Conservation (phyloP, 2,888 invertebrate species). For the Isotomurus palustris region DNA sequence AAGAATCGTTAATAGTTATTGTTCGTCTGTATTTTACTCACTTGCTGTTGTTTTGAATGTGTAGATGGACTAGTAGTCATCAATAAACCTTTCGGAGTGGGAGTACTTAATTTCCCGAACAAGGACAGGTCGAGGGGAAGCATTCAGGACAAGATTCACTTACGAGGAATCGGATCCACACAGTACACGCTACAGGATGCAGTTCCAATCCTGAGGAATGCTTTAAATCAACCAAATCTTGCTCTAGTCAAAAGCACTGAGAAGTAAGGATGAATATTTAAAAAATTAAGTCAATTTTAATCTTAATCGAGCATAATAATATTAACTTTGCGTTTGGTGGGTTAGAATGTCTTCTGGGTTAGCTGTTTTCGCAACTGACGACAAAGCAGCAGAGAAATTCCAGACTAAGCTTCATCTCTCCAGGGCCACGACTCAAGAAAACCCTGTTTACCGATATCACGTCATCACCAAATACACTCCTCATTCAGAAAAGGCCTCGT, state of each 20-base stretch:
- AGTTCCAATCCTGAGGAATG: conserved; percentile 24
- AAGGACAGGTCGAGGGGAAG: not conserved
- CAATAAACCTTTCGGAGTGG: conserved; percentile 42
- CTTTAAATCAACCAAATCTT: conserved; percentile 26
- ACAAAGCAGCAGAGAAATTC: conserved; percentile 14
- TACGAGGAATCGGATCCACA: conserved; percentile 15
- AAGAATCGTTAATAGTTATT: not conserved
- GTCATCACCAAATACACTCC: conserved; percentile 19
- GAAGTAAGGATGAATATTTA: conserved; percentile 18
- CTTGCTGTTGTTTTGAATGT: conserved; percentile 2
- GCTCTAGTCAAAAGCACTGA: conserved; percentile 27
- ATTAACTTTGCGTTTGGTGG: not conserved
- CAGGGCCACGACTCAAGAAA: conserved; percentile 8
- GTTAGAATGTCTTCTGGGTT: conserved; percentile 36
- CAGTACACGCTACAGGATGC: conserved; percentile 30
- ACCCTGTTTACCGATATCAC: conserved; percentile 21
- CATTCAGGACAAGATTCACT: conserved; percentile 14
- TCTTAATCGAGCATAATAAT: not conserved
- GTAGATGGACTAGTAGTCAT: conserved; percentile 36
- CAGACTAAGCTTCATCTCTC: conserved; percentile 8
- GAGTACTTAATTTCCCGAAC: conserved; percentile 16
- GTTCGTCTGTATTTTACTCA: not conserved
- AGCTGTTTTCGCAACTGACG: conserved; percentile 30
- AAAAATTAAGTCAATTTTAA: not conserved
- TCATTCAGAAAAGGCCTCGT: not conserved